phyloP scores from a whole-genome alignment of 2,113 vertebrate species.

The Datnioides undecimradiatus region DNA sequence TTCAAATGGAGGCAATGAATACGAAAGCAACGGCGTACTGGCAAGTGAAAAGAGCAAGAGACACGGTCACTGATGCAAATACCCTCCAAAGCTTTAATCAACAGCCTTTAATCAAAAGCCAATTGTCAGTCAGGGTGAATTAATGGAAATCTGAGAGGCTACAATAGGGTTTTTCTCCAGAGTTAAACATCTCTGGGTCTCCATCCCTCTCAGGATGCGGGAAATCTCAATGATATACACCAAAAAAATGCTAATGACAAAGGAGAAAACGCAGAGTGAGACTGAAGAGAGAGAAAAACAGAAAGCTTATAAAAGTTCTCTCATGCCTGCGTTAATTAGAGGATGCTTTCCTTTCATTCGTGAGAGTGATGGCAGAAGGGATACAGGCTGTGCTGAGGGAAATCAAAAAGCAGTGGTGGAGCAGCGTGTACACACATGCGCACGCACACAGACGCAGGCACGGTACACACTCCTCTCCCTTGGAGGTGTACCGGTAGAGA shows the following conservation, averaged over 20 bases:
- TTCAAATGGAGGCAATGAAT: conserved; percentile 46
- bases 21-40: conserved; percentile 31
- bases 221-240: not conserved
- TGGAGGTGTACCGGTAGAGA: conserved; percentile 35
- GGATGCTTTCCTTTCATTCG: conserved; percentile 44
- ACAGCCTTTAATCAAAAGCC: conserved; percentile 69
- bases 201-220: not conserved
- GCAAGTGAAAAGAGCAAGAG: conserved; percentile 22
- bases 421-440: conserved; percentile 18
- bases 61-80: conserved; percentile 44
- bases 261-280: conserved; percentile 16
- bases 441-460: too few species aligned
- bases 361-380: conserved; percentile 31
- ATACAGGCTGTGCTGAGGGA: conserved; percentile 31
- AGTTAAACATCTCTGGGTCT: conserved; percentile 25
- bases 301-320: conserved; percentile 28
- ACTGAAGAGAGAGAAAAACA: not conserved
- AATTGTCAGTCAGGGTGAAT: conserved; percentile 55
- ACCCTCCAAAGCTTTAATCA: conserved; percentile 61
- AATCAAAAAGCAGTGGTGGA: conserved; percentile 49
- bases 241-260: conserved; percentile 24
- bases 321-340: conserved; percentile 47
- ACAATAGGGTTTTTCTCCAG: conserved; percentile 12
- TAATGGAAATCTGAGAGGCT: conserved; percentile 43
- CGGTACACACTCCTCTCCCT: conserved; percentile 15